Conservation (phyloP, 2,888 invertebrate species). For the Clistopyga incitator region DNA sequence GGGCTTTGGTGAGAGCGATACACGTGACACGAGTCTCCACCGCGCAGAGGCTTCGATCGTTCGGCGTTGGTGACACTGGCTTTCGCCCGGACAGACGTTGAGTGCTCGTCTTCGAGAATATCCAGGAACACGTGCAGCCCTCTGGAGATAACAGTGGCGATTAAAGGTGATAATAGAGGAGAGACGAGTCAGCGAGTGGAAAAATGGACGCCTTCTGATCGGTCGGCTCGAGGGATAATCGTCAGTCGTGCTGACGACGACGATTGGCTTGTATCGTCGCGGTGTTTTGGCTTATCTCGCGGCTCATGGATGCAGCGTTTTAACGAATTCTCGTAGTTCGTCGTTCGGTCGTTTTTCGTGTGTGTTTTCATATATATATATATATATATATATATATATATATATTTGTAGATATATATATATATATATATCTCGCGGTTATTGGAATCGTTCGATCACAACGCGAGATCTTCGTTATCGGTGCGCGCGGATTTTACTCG, state of each 20-base stretch:
- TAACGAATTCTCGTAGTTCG: background rate
- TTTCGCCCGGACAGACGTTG: background rate
- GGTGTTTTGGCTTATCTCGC: background rate
- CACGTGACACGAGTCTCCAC: background rate
- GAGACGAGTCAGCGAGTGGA: background rate
- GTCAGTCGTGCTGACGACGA: background rate
- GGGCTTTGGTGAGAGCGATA: background rate
- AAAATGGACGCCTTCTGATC: background rate
- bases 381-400: too few relatives aligned
- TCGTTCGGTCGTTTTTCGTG: background rate
- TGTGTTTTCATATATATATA: background rate
- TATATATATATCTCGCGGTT: too few relatives aligned
- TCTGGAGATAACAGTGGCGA: background rate
- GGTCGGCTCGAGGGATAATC: background rate
- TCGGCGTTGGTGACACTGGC: background rate
- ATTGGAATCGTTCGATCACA: background rate
- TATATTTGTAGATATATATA: too few relatives aligned
- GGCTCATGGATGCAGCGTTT: slow-evolving; percentile 4
- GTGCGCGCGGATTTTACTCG: background rate
- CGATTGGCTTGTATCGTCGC: background rate
- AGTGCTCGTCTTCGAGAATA: background rate
- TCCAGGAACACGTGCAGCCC: background rate
- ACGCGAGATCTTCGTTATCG: background rate
- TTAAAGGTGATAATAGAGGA: background rate
- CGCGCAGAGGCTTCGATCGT: background rate